phyloP scores from a whole-genome alignment of 2,113 vertebrate genomes.

The Panthera uncia region DNA sequence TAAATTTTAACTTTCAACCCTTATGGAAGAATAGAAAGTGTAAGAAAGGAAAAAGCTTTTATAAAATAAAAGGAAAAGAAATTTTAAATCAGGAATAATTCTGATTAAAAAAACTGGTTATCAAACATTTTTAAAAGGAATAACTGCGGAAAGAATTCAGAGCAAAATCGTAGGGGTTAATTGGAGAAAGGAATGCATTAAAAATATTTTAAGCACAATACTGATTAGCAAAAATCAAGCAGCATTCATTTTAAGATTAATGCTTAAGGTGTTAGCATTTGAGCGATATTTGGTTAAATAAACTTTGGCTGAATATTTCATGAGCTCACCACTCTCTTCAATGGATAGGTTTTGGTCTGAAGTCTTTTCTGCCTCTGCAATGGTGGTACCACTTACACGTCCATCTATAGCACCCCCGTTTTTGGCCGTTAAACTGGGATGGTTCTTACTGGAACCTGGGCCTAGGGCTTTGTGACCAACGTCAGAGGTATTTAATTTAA shows the following conservation, averaged over 20 bases:
- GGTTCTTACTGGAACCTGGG: slow-evolving; percentile 86
- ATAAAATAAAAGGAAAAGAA: slow-evolving; percentile 53
- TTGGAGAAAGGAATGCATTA: slow-evolving; percentile 78
- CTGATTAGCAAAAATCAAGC: slow-evolving; percentile 83
- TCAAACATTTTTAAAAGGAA: slow-evolving; percentile 56
- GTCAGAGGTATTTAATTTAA: slow-evolving; percentile 89
- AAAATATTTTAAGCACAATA: slow-evolving; percentile 81
- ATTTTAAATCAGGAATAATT: slow-evolving; percentile 66
- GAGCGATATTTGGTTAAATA: slow-evolving; percentile 81
- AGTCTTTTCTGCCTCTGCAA: slow-evolving; percentile 85
- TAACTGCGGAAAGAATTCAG: slow-evolving; percentile 74
- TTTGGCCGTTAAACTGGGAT: slow-evolving; percentile 86
- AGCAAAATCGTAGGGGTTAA: slow-evolving; percentile 80
- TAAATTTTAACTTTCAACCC: slow-evolving; percentile 42
- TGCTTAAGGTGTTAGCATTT: slow-evolving; percentile 82
- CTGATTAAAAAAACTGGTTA: slow-evolving; percentile 74
- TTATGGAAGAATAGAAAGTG: slow-evolving; percentile 32
- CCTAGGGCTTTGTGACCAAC: slow-evolving; percentile 84
- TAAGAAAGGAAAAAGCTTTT: not conserved
- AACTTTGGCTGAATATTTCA: slow-evolving; percentile 66
- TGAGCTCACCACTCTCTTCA: slow-evolving; percentile 93
- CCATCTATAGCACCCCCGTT: slow-evolving; percentile 86
- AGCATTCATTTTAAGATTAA: slow-evolving; percentile 82
- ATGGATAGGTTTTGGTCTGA: slow-evolving; percentile 86
- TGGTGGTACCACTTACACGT: slow-evolving; percentile 87